Evolutionary conservation across 2,113 vertebrate species (phyloP).

Genomic region (Xiphorhynchus elegans): DNA sequence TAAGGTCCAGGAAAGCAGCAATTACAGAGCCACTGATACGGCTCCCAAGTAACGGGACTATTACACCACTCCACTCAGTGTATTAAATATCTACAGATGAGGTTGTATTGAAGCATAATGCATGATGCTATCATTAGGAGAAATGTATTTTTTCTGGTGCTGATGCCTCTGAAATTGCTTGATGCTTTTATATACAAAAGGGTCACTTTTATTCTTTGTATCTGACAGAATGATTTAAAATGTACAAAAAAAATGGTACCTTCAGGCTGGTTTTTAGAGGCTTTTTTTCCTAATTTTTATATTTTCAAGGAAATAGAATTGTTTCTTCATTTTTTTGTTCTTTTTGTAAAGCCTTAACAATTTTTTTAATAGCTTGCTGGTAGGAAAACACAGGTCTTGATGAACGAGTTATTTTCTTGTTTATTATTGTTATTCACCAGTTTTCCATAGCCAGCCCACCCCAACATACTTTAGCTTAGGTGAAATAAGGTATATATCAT

Average conservation of each 20-base stretch:
- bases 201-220: neutral
- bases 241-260: neutral
- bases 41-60: neutral
- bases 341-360: neutral
- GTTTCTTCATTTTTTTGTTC: neutral
- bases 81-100: neutral
- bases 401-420: neutral
- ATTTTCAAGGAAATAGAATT: neutral
- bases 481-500: neutral
- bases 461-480: neutral
- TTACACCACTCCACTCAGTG: neutral
- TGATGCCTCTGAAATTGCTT: neutral
- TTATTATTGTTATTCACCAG: neutral
- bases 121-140: neutral
- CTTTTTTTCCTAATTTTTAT: neutral
- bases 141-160: neutral
- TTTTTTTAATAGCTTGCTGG: neutral
- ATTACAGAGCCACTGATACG: neutral
- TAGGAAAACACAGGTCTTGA: neutral
- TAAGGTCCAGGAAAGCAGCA: neutral
- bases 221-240: neutral
- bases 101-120: neutral
- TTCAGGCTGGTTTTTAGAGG: too few species aligned
- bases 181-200: neutral
- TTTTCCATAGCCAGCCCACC: neutral